Evolutionary conservation across 1,140 invertebrate genomes (phyloP).

Genomic region (silkworm (Bombyx mori)): ASM3026992v2 NC_085111.1:13428501-13429000

Average conservation of each 20-base stretch:
- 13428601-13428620: conserved; percentile 69
- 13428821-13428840: neutral
- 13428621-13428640: conserved; percentile 65
- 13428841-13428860: too few relatives aligned
- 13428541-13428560: conserved; percentile 45
- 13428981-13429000: too few relatives aligned
- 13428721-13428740: conserved; percentile 70
- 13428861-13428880: too few relatives aligned
- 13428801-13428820: conserved; percentile 18
- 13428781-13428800: conserved; percentile 40
- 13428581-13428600: conserved; percentile 50
- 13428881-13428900: too few relatives aligned
- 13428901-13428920: too few relatives aligned
- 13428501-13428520: too few relatives aligned
- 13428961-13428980: too few relatives aligned
- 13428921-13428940: too few relatives aligned
- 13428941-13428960: too few relatives aligned
- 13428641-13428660: conserved; percentile 69
- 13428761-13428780: conserved; percentile 42
- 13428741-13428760: conserved; percentile 74
- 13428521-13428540: conserved; percentile 22
- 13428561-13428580: conserved; percentile 54
- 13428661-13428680: conserved; percentile 61
- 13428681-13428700: conserved; percentile 47
- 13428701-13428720: conserved; percentile 70